Base-by-base conservation (phyloP, 2,797 vertebrate genomes). In the Tapirus indicus region DNA sequence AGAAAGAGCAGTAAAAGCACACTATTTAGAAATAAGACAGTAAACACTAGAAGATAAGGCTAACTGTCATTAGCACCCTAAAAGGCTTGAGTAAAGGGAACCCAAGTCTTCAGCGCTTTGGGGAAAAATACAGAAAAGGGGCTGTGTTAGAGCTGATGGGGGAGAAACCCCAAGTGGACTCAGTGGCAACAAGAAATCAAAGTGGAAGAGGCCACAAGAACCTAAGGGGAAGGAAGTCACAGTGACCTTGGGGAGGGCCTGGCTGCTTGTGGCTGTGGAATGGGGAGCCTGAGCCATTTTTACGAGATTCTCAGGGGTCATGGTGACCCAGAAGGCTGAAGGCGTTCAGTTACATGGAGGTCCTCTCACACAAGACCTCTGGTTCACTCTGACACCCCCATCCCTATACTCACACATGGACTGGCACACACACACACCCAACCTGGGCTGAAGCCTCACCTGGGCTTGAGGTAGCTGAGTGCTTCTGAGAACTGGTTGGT, bases 401-500 rank as follows among this genome's bases (percentile, higher is more conserved):
- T 27, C 52, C 32, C 32, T 13, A 2, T 2, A 23, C 54, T 74
- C 38, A 58, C 1, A 29, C 6, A 7, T 18, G 18, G 12, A 29
- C 52, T 12, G 38, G 38, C 23, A 0, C 2, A 6, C 7, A 16
- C 60, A 66, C 18, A 13, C 2, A 41, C 29, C 29, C 44, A 38
- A 1, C 38, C 20, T 0, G 62, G 58, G 25, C 54, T 25, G 41
- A 12, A 44, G 35, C 91, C 99, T 99, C 98, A 99, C 99, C 99
- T 99, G 98, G 98, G 99, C 97, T 98, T 99, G 84, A 99, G 99
- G 97, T 98, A 99, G 86, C 97, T 98, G 98, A 99, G 99, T 56
- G 99, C 99, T 98, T 99, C 99, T 0, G 99, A 99, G 98, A 99
- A 99, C 88, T 99, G 99, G 98, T 99, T 99, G 98, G 98, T 99